These are phyloP conservation scores for Euwallacea similis DNA, from an alignment of 1,140 invertebrate genomes.

Conservation along the genomic window DNA sequence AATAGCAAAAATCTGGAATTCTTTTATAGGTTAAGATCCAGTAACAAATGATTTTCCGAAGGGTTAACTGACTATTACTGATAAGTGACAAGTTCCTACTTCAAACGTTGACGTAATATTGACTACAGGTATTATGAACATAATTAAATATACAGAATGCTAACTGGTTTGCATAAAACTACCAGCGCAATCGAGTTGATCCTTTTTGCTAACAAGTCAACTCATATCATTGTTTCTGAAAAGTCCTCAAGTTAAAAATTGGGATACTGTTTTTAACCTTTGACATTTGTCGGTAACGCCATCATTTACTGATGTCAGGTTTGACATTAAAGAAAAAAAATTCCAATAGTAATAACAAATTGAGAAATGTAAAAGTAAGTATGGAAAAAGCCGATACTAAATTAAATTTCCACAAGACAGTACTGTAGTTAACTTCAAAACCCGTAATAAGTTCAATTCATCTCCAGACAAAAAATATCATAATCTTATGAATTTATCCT, in stretches of 20 bases:
- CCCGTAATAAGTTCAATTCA: constrained; percentile 70
- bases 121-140: too few relatives aligned
- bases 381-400: constrained; percentile 99
- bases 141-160: too few relatives aligned
- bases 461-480: neutral
- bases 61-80: too few relatives aligned
- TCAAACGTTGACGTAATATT: too few relatives aligned
- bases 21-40: too few relatives aligned
- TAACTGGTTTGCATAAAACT: too few relatives aligned
- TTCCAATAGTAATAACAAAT: neutral
- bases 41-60: too few relatives aligned
- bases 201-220: neutral
- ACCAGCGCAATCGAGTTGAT: too few relatives aligned
- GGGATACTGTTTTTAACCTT: neutral
- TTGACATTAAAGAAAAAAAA: constrained; percentile 14
- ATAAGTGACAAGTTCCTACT: too few relatives aligned
- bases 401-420: constrained; percentile 95
- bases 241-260: neutral
- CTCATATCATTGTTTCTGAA: neutral
- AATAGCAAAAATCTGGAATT: neutral
- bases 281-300: neutral
- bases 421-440: constrained; percentile 94
- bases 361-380: constrained; percentile 42
- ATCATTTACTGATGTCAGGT: neutral
- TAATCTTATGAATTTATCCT: neutral